Evolutionary conservation across 2,113 vertebrate species (phyloP), one percentile per base, ranked within the genome.

Genomic region (Bambusicola thoracicus): DNA sequence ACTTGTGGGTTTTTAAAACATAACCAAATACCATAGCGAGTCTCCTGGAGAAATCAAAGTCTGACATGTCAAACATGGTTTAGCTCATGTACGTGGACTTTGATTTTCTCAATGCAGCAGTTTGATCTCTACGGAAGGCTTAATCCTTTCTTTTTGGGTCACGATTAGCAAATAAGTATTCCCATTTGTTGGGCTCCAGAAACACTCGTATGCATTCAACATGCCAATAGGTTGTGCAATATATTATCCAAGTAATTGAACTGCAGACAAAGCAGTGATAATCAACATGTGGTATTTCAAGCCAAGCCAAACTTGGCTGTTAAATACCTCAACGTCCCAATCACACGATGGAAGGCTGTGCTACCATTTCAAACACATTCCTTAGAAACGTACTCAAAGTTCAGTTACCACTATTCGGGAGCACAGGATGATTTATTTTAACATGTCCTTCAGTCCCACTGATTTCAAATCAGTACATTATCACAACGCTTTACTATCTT

Each of bases 51-150:
- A 96, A 95, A 95, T 83, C 82, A 83, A 94, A 96, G 84, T 83
- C 89, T 63, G 25, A 58, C 75, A 74, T 30, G 96, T 96, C 96
- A 97, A 94, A 95, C 94, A 92, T 48, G 43, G 90, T 96, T 95
- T 94, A 93, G 63, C 81, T 96, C 95, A 94, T 41, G 68, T 53
- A 85, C 20, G 5, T 3, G 11, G 72, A 74, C 81, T 94, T 89
- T 65, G 72, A 85, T 94, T 96, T 93, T 80, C 94, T 82, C 63
- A n/a, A 5, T 27, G 21, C 68, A 59, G 68, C 75, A 74, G 59
- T 8, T 59, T 73, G 84, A 85, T 87, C 79, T 89, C 70, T 80
- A 43, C 75, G 87, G 75, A 29, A 92, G 49, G 34, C 70, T 81
- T 29, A 80, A 29, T 66, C 74, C 22, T 79, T 75, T 62, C 38